Evolutionary conservation across 2,113 vertebrate species (phyloP), one percentile per base, ranked within the genome.

Genomic region (Corynorhinus townsendii): DNA sequence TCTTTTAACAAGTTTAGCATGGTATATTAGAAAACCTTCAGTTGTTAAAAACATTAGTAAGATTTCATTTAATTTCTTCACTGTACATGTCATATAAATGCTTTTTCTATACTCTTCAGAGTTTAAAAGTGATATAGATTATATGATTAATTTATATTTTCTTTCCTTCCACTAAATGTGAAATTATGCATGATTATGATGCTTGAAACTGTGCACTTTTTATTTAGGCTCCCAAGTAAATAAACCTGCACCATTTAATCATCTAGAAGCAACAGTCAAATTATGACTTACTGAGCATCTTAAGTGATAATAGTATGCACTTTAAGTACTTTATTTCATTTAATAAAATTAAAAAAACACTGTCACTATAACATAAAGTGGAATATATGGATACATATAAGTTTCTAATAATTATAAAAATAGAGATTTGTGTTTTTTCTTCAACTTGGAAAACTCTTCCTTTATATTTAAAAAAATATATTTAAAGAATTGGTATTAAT

Each of bases 1-100:
- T 96, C 81, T 97, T 97, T 97, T 96, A 96, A 95, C 30, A 94
- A 85, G 52, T 93, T 71, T 62, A 56, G 84, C 47, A 87, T 88
- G 49, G n/a, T 38, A 87, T 40, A 87, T 92, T 92, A 95, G 47
- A 97, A 95, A 93, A 52, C 8, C 3, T 84, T 49, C 15, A 35
- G 40, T 15, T 91, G 35, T 68, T 93, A 82, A 93, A 93, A 88
- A 49, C 22, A 76, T 62, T 20, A 47, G 14, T 77, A 90, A 90
- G 7, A 12, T 62, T 88, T 92, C 4, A 79, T 92, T 94, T 82
- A 4, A 69, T 90, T 94, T 97, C 38, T 45, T 66, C 79, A 82
- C 72, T 95, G 6, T 5, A 38, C 62, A 54, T 82, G 45, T 49
- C 56, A 85, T 20, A 35, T 76, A 93, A 79, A 35, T 96, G 89